phyloP scores from a whole-genome alignment of 2,888 invertebrate species.

The Balanococcus diminutus region DNA sequence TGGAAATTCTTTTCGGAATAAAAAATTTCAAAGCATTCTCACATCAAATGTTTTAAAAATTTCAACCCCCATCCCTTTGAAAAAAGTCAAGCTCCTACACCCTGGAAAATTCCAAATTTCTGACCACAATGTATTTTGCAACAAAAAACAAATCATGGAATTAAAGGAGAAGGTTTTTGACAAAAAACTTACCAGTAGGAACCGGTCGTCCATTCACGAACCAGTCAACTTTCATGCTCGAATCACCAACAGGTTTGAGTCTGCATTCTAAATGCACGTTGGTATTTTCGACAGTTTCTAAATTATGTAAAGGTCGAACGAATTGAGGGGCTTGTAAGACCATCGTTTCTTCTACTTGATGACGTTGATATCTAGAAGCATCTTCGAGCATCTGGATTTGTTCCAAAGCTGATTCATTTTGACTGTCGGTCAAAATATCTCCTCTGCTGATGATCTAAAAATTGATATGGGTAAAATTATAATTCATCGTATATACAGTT shows the following conservation, averaged over 20 bases:
- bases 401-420: slow-evolving; percentile 89
- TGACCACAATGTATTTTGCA: too few relatives aligned
- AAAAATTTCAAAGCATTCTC: too few relatives aligned
- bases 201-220: slow-evolving; percentile 92
- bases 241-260: slow-evolving; percentile 87
- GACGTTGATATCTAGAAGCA: slow-evolving; percentile 72
- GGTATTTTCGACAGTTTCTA: slow-evolving; percentile 87
- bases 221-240: slow-evolving; percentile 95
- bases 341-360: slow-evolving; percentile 79
- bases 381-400: slow-evolving; percentile 91
- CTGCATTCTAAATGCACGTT: slow-evolving; percentile 92
- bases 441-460: slow-evolving; percentile 72
- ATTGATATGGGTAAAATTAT: not conserved
- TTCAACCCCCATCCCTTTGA: too few relatives aligned
- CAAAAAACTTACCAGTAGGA: slow-evolving; percentile 74
- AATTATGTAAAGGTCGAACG: slow-evolving; percentile 83
- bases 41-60: too few relatives aligned
- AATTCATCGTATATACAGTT: too few relatives aligned
- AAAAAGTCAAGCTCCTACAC: too few relatives aligned
- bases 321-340: slow-evolving; percentile 86
- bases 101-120: too few relatives aligned
- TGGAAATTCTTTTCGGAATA: too few relatives aligned
- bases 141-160: too few relatives aligned
- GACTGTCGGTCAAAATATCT: slow-evolving; percentile 84
- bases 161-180: too few relatives aligned